Base-by-base conservation (phyloP, 30 jellyfish, hydroid and myxozoan genomes). In the Pseudorhiza aurosa region DNA sequence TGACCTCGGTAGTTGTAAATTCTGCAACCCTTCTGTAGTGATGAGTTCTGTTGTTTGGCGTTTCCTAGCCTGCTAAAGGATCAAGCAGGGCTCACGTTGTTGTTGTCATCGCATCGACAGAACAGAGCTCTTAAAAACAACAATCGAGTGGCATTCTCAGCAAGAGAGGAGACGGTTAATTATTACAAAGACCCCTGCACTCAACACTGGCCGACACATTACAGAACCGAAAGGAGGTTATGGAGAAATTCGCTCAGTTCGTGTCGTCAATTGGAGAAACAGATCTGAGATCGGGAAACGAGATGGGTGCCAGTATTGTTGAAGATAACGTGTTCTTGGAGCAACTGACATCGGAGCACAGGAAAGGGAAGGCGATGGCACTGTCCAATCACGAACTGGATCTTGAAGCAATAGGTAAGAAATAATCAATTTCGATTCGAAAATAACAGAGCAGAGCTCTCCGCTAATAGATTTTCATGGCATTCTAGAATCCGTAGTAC, bases 211-310 rank as follows among this genome's bases (percentile, higher is more conserved):
- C 28, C 26, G 65, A 80, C 31, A 47, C 65, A 19, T 42, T 62
- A 62, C 91, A 80, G 84, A 39, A 40, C 49, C 40, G 84, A 62
- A 49, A 53, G 40, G 86, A 73, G 75, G 86, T 63, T 75, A 64
- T 65, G 91, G 91, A 80, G 36, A 37, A 51, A 36, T 80, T 64
- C 22, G 71, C 72, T 32, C 65, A 51, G 43, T 80, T 50, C n/a
- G 90, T 63, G 28, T 12, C 90, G 24, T 78, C 81, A 8, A 60
- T 51, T 19, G 86, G 72, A 14, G 65, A 36, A 45, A 51, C 86
- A 33, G 86, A 73, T 51, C 64, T 50, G 12, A 27, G 69, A 43
- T 17, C 22, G 12, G 59, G 29, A 17, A 33, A 24, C 19, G 88
- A 44, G 4, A 21, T 76, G 80, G 14, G 58, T 26, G 22, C 27